A percentile compares a stretch with the other conserved stretches of the same genome.
These are phyloP conservation scores for Dermatemys mawii DNA, from an alignment of 2,113 vertebrate species.

Conservation along the genomic window DNA sequence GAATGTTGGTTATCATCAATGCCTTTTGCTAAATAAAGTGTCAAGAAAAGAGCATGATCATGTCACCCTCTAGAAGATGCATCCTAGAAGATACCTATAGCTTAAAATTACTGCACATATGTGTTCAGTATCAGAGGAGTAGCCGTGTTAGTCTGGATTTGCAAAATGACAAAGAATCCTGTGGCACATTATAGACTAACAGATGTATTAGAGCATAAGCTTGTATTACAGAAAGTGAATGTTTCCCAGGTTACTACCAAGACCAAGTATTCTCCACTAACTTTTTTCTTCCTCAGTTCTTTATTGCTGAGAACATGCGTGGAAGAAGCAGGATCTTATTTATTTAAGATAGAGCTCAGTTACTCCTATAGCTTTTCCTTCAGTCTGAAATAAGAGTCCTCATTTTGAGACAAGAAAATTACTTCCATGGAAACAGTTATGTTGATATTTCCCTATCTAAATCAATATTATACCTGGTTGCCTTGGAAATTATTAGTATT, in stretches of 20 bases:
- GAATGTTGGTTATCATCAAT: not conserved
- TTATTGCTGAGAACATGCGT: not conserved
- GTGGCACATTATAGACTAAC: no score
- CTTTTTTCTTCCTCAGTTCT: not conserved
- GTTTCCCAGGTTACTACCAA: not conserved
- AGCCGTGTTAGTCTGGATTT: no score
- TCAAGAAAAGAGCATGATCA: not conserved
- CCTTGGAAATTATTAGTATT: conserved; percentile 25
- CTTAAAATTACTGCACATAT: not conserved
- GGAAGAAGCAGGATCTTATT: conserved; percentile 23
- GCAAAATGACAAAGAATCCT: no score
- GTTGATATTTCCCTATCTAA: conserved; percentile 43
- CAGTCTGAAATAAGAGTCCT: not conserved
- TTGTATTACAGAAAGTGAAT: no score
- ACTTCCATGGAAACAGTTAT: conserved; percentile 57
- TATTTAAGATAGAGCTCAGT: not conserved
- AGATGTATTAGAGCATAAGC: no score
- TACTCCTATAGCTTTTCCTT: conserved; percentile 2
- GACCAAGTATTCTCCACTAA: not conserved
- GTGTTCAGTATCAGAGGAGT: no score
- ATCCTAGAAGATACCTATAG: not conserved
- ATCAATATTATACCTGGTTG: not conserved
- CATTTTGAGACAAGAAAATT: conserved; percentile 10
- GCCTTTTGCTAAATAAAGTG: not conserved
- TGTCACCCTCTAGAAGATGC: not conserved